phyloP scores from a whole-genome alignment of 2,113 vertebrate genomes.

The cattle (Bos taurus) region DNA sequence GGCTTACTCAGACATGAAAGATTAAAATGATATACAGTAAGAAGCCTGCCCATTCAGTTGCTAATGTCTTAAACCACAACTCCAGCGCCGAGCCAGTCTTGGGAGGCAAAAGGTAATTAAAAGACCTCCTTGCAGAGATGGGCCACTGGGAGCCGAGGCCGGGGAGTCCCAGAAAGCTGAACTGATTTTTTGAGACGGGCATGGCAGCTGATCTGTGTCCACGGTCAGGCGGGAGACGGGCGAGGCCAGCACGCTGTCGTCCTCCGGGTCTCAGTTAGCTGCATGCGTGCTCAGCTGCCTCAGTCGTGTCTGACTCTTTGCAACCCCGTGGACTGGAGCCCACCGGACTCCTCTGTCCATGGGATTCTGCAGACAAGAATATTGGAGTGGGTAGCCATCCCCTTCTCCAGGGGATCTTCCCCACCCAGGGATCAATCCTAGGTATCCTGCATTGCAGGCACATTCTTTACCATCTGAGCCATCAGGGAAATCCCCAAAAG shows the following conservation, averaged over 20 bases:
- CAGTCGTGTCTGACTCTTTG: accelerated
- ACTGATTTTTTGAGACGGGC: constrained; percentile 88
- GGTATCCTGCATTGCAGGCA: neutral
- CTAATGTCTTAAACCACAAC: constrained; percentile 93
- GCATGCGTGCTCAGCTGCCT: accelerated
- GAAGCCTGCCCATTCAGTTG: constrained; percentile 98
- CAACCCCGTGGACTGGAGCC: neutral
- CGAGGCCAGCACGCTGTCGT: neutral
- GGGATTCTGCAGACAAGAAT: neutral
- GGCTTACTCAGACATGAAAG: constrained; percentile 95
- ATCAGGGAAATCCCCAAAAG: neutral
- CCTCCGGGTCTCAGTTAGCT: neutral
- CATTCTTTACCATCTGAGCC: neutral
- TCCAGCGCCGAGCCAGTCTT: constrained; percentile 90
- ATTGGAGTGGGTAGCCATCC: neutral
- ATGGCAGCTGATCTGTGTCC: constrained; percentile 82
- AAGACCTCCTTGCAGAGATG: constrained; percentile 80
- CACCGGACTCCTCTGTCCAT: neutral
- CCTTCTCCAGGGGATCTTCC: neutral
- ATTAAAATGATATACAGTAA: constrained; percentile 99
- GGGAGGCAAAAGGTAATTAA: constrained; percentile 84
- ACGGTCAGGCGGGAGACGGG: constrained; percentile 57
- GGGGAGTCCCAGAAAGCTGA: constrained; percentile 84
- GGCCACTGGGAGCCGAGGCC: constrained; percentile 76
- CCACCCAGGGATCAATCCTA: accelerated